Conservation (phyloP, 2,888 invertebrate genomes). For the Metellina segmentata region DNA sequence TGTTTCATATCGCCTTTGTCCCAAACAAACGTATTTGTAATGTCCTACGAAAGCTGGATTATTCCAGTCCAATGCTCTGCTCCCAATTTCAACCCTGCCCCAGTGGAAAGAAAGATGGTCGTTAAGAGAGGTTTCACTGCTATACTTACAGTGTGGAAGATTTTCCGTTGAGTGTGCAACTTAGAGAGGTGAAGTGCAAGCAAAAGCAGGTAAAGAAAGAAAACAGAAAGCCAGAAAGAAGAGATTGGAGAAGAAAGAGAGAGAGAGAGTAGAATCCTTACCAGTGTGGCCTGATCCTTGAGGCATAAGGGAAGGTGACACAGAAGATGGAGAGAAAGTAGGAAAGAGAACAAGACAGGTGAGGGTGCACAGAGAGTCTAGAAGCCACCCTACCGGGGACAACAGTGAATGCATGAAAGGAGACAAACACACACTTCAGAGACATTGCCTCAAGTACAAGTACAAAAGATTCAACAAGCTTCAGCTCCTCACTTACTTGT, state of each 20-base stretch:
- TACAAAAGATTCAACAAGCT: slow-evolving; percentile 68
- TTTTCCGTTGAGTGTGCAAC: slow-evolving; percentile 7
- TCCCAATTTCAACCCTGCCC: no score
- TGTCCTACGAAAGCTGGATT: no score
- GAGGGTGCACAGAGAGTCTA: slow-evolving; percentile 77
- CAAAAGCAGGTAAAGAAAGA: slow-evolving; percentile 64
- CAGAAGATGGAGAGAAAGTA: slow-evolving; percentile 76
- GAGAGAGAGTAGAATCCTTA: slow-evolving; percentile 65
- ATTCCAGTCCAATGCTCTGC: no score
- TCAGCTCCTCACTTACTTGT: slow-evolving; percentile 37
- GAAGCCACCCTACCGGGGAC: slow-evolving; percentile 73
- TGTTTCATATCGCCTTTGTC: no score
- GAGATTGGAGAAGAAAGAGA: slow-evolving; percentile 48
- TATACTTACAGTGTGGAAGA: no score
- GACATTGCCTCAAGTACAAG: slow-evolving; percentile 52
- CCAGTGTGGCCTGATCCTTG: slow-evolving; percentile 75
- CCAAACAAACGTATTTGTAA: no score
- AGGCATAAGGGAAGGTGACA: slow-evolving; percentile 77
- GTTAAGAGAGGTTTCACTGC: no score
- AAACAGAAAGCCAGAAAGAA: slow-evolving; percentile 46
- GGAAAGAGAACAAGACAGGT: slow-evolving; percentile 77
- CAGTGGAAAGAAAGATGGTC: no score
- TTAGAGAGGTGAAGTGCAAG: slow-evolving; percentile 54
- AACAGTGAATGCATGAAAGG: slow-evolving; percentile 43
- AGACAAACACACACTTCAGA: slow-evolving; percentile 72